Conservation (phyloP, 2,797 vertebrate species). For the Erithacus rubecula region DNA sequence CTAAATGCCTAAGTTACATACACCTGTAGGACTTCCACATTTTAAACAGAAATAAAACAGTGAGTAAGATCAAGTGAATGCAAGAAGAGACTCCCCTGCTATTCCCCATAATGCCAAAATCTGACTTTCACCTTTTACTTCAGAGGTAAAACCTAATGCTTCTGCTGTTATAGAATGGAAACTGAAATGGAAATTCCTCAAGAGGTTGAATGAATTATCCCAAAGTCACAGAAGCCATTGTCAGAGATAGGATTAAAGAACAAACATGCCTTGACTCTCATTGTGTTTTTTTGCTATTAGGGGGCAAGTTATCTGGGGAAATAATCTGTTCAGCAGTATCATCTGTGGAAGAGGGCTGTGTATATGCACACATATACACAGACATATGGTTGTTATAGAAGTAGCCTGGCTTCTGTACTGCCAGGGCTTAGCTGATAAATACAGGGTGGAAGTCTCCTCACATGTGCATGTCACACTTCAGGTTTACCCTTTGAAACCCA, state of each 20-base stretch:
- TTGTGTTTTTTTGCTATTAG: neutral
- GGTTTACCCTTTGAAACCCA: neutral
- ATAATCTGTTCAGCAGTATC: neutral
- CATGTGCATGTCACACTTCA: neutral
- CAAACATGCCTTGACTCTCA: neutral
- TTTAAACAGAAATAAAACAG: neutral
- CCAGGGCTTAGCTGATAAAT: neutral
- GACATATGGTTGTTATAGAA: neutral
- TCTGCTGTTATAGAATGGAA: neutral
- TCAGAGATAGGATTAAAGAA: neutral
- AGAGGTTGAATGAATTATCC: neutral
- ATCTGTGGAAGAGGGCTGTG: neutral
- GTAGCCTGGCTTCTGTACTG: neutral
- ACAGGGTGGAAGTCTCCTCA: neutral
- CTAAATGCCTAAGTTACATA: neutral
- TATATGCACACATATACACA: rapidly evolving
- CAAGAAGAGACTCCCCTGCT: neutral
- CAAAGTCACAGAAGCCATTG: neutral
- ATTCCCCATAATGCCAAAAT: neutral
- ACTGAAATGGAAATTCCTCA: neutral
- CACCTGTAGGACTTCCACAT: neutral
- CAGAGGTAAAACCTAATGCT: neutral
- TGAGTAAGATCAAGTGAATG: neutral
- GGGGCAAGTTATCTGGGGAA: neutral
- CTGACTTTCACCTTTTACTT: neutral